A percentile compares a stretch with the other conserved stretches of the same genome.
phyloP scores from a whole-genome alignment of 1,140 invertebrate species.

The Galleria mellonella region DNA sequence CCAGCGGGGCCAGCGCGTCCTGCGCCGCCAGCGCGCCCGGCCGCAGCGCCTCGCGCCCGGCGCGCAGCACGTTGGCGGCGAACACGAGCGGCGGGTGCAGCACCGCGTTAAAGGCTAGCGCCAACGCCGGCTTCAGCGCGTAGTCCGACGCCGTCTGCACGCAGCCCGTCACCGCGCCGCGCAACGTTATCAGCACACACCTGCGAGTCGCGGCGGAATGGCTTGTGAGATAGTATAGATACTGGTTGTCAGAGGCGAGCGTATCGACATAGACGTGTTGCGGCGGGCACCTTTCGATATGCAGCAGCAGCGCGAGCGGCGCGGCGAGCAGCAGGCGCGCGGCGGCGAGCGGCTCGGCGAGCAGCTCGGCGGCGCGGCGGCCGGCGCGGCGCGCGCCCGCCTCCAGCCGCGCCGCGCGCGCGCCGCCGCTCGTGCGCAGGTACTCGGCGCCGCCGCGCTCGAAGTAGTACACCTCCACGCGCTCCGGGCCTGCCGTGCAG shows the following conservation, averaged over 20 bases:
- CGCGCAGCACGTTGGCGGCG: constrained; percentile 76
- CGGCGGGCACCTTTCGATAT: constrained; percentile 9
- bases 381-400: constrained; percentile 8
- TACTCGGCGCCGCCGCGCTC: not conserved
- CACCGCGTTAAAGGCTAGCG: constrained; percentile 78
- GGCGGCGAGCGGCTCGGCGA: constrained; percentile 24
- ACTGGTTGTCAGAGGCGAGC: too few relatives aligned
- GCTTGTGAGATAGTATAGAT: too few relatives aligned
- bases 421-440: not conserved
- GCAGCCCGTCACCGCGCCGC: constrained; percentile 58
- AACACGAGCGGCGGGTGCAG: constrained; percentile 79
- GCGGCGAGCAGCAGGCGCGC: constrained; percentile 14
- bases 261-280: not conserved
- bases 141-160: constrained; percentile 80
- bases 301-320: constrained; percentile 15
- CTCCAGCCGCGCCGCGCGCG: constrained; percentile 3
- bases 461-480: constrained; percentile 9
- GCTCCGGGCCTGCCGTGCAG: constrained; percentile 3
- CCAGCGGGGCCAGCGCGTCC: constrained; percentile 25
- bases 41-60: constrained; percentile 77
- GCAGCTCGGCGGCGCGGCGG: constrained; percentile 9
- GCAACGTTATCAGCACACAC: constrained; percentile 9
- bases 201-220: not conserved
- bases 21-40: constrained; percentile 69
- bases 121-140: constrained; percentile 79